Evolutionary conservation across 2,888 invertebrate genomes (phyloP).

Genomic region (Trichogramma evanescens): DNA sequence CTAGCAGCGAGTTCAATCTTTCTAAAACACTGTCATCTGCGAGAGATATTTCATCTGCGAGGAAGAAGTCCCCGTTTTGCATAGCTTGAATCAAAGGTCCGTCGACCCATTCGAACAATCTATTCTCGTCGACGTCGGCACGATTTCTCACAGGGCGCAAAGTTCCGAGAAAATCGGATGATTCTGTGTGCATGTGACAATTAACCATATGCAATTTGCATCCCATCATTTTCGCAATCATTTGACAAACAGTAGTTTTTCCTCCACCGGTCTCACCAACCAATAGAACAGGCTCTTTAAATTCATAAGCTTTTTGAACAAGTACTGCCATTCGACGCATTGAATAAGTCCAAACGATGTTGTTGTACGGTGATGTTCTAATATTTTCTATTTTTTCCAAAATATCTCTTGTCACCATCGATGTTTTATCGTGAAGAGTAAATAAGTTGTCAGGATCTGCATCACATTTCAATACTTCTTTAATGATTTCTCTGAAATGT

Average conservation of each 20-base stretch:
- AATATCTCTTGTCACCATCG: slow-evolving; percentile 68
- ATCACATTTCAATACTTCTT: slow-evolving; percentile 71
- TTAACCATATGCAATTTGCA: slow-evolving; percentile 75
- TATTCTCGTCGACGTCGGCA: slow-evolving; percentile 44
- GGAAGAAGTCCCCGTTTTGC: slow-evolving; percentile 78
- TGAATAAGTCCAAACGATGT: slow-evolving; percentile 91
- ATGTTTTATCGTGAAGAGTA: slow-evolving; percentile 60
- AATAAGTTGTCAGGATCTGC: slow-evolving; percentile 68
- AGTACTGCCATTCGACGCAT: slow-evolving; percentile 76
- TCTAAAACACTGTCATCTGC: slow-evolving; percentile 98
- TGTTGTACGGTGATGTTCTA: slow-evolving; percentile 56
- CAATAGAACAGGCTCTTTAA: slow-evolving; percentile 87
- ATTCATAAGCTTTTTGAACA: slow-evolving; percentile 77
- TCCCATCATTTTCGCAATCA: slow-evolving; percentile 65
- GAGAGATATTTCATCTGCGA: slow-evolving; percentile 97
- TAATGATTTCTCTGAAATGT: slow-evolving; percentile 58
- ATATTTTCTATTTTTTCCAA: slow-evolving; percentile 60
- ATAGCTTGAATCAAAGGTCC: slow-evolving; percentile 91
- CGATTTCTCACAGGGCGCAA: slow-evolving; percentile 77
- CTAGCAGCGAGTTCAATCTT: slow-evolving; percentile 88
- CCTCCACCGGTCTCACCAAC: slow-evolving; percentile 98
- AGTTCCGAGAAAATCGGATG: slow-evolving; percentile 94
- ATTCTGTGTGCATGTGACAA: slow-evolving; percentile 98
- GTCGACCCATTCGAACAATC: slow-evolving; percentile 95
- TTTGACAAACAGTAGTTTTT: slow-evolving; percentile 92